Evolutionary conservation across 2,888 invertebrate genomes (phyloP).

Genomic region (Lamproptera curius): DNA sequence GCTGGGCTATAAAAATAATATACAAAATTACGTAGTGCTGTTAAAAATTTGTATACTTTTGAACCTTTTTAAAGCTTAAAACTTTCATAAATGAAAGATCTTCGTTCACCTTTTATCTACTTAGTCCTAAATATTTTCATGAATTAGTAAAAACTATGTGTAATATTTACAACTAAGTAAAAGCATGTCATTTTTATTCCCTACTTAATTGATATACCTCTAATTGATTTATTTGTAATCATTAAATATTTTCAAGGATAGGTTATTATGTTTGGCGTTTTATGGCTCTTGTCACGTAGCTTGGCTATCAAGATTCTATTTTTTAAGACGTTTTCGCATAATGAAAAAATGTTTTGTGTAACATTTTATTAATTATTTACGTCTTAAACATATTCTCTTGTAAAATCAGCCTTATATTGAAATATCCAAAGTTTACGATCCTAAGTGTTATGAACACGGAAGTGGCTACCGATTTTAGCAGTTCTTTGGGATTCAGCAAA

Average conservation of each 20-base stretch:
- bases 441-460: conserved; percentile 1
- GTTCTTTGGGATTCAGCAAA: not conserved
- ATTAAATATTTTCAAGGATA: not conserved
- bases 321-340: not conserved
- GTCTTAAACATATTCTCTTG: too few species aligned
- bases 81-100: too few species aligned
- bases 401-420: not conserved
- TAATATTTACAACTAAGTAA: too few species aligned
- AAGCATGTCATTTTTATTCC: too few species aligned
- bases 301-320: not conserved
- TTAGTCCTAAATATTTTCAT: too few species aligned
- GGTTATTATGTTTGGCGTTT: not conserved
- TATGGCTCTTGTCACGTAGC: not conserved
- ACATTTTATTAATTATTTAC: not conserved
- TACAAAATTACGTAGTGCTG: too few species aligned
- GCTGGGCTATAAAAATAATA: not conserved
- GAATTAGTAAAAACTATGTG: too few species aligned
- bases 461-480: conserved; percentile 1
- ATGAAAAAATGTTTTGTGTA: not conserved
- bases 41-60: too few species aligned
- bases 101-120: too few species aligned
- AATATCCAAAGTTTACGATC: not conserved
- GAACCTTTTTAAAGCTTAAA: too few species aligned
- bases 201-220: too few species aligned
- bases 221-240: too few species aligned